Evolutionary conservation across 1,140 invertebrate species (phyloP), one percentile per base, ranked within the genome.

Genomic region (Monochamus saltuarius): DNA sequence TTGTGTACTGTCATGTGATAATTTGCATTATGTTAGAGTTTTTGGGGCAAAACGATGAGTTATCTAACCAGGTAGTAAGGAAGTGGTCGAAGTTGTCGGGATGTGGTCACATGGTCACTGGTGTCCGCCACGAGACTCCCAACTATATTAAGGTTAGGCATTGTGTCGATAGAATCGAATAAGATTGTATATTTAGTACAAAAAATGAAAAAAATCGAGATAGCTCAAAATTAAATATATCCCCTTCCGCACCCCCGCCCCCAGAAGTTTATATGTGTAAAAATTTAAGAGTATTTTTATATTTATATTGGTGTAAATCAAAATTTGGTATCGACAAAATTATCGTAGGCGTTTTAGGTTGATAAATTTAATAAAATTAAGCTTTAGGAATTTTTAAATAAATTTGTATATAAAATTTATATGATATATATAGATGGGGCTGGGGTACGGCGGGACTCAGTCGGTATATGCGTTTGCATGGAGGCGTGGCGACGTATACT

Each of bases 221-320:
- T 77, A 77, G 75, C 75, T 77, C 75, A 77, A 77, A 77, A 77
- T 77, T 72, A 69, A 69, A 71, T 74, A 56, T 56, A 59, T 63
- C 56, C 59, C 55, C 52, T 56, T 40, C 38, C 51, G 14, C 56
- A 42, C 29, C 56, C 54, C 40, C 59, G 39, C 59, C 62, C 68
- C 62, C 37, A 62, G 69, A 73, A 69, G 71, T 75, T 76, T 75
- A 74, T 75, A 75, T 72, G 73, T 76, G 73, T 73, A 75, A 76
- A 75, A 75, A 74, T 75, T 75, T 73, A 69, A 77, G 73, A 77
- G 75, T 77, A 77, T 77, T 77, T 77, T 77, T 77, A 76, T 77
- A 77, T 76, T 76, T 75, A 77, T 77, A 77, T 77, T 77, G 75
- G 74, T 77, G 75, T 76, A 75, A 76, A 77, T 77, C 75, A 77